Percentiles rank a stretch among this genome's conserved stretches.
These are phyloP conservation scores for Lottia scabra DNA, from an alignment of 2,888 invertebrate species.

Conservation along the genomic window DNA sequence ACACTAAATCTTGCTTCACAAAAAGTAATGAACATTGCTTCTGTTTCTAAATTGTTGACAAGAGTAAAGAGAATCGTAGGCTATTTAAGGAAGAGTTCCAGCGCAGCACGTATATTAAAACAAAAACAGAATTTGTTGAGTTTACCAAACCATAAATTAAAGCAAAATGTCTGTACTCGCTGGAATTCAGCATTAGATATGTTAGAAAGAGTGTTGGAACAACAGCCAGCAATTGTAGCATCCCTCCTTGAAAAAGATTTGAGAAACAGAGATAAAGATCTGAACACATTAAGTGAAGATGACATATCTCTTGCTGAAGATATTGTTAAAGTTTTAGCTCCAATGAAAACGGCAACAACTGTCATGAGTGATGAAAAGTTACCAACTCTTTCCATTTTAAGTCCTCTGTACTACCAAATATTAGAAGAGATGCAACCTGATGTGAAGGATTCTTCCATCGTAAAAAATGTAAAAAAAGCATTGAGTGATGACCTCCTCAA, in stretches of 20 bases:
- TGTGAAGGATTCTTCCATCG: neutral
- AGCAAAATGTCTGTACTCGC: slow-evolving; percentile 23
- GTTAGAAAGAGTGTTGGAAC: slow-evolving; percentile 22
- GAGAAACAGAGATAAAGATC: slow-evolving; percentile 11
- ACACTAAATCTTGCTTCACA: slow-evolving; percentile 24
- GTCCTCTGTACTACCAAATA: slow-evolving; percentile 3
- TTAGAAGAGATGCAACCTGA: neutral
- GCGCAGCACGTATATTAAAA: slow-evolving; percentile 15
- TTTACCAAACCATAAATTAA: slow-evolving; percentile 26
- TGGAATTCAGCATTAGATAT: slow-evolving; percentile 30
- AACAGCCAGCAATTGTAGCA: slow-evolving; percentile 23
- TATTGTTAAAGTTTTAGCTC: slow-evolving; percentile 20
- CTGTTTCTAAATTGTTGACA: slow-evolving; percentile 15
- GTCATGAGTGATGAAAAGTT: slow-evolving; percentile 23
- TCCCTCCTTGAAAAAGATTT: slow-evolving; percentile 20
- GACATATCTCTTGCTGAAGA: slow-evolving; percentile 27
- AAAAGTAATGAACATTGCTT: slow-evolving; percentile 10
- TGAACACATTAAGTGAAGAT: slow-evolving; percentile 11
- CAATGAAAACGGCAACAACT: slow-evolving; percentile 27
- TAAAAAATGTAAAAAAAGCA: neutral
- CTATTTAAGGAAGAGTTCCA: slow-evolving; percentile 22
- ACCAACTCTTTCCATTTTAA: slow-evolving; percentile 29
- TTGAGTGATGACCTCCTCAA: neutral
- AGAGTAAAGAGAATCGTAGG: slow-evolving; percentile 21
- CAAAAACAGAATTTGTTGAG: slow-evolving; percentile 15